Percentiles rank a stretch among this genome's conserved stretches.
These are phyloP conservation scores for Capitella teleta DNA, from an alignment of 1,140 invertebrate genomes.

Conservation along the genomic window DNA sequence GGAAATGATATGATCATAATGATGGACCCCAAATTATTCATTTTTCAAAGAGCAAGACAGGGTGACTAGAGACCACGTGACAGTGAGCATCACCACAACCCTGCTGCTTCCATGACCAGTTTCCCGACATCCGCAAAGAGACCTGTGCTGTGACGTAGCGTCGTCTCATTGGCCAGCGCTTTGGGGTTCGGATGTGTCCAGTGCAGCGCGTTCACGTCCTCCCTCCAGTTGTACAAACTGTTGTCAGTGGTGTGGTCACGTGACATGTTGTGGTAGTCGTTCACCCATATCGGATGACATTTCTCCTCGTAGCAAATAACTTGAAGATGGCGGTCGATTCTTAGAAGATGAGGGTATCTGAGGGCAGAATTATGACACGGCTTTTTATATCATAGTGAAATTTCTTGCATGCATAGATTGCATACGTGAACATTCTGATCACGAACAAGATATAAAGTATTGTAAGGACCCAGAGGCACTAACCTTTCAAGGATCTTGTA, in stretches of 20 bases:
- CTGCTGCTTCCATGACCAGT: constrained; percentile 6
- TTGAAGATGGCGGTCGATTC: constrained; percentile 22
- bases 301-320: constrained; percentile 13
- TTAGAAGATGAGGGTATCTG: constrained; percentile 17
- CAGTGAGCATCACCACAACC: too few relatives aligned
- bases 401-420: too few relatives aligned
- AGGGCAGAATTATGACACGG: constrained; percentile 21
- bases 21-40: too few relatives aligned
- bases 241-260: constrained; percentile 7
- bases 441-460: too few relatives aligned
- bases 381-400: too few relatives aligned
- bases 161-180: constrained; percentile 5
- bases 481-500: constrained; percentile 14
- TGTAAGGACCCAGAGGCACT: too few relatives aligned
- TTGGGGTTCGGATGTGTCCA: constrained; percentile 14
- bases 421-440: too few relatives aligned
- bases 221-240: constrained; percentile 11
- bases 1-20: too few relatives aligned
- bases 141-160: constrained; percentile 2
- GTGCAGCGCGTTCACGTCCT: constrained; percentile 13
- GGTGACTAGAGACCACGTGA: too few relatives aligned
- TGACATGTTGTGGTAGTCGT: constrained; percentile 11
- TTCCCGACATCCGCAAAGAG: constrained; percentile 12
- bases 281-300: constrained; percentile 11
- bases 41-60: too few relatives aligned